Percentiles rank a stretch among this genome's conserved stretches.
phyloP scores from a whole-genome alignment of 2,797 vertebrate genomes.

The Rachycentron canadum region DNA sequence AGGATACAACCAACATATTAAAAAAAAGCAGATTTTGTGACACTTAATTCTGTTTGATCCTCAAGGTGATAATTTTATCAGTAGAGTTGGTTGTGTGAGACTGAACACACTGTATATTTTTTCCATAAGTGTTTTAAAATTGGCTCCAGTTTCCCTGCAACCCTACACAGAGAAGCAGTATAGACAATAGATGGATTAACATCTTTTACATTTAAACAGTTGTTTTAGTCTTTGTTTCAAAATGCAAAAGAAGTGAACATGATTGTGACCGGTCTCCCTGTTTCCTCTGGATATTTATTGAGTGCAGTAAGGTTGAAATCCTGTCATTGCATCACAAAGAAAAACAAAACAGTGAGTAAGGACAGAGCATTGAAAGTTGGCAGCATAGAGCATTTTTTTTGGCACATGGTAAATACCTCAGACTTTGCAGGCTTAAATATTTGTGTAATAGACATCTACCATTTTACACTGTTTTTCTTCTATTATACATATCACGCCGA shows the following conservation, averaged over 20 bases:
- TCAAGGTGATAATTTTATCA: background rate
- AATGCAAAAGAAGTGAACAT: conserved; percentile 33
- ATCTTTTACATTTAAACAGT: background rate
- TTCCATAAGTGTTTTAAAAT: no score
- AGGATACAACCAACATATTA: background rate
- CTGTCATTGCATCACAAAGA: conserved; percentile 58
- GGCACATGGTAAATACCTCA: conserved; percentile 12
- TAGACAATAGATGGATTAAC: no score
- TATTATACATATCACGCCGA: background rate
- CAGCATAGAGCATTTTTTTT: conserved; percentile 28
- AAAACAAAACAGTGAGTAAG: conserved; percentile 47
- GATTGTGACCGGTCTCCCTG: conserved; percentile 30
- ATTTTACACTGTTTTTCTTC: background rate
- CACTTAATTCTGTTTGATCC: background rate
- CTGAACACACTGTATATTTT: background rate
- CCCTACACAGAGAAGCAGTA: no score
- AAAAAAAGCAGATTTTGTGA: background rate
- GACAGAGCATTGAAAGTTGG: conserved; percentile 36
- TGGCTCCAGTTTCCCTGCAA: no score
- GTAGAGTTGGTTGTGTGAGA: background rate
- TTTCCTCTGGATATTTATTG: conserved; percentile 58
- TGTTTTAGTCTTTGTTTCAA: conserved; percentile 40
- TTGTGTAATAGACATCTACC: background rate
- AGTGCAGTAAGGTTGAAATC: conserved; percentile 53
- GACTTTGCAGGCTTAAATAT: conserved; percentile 1